Evolutionary conservation across 1,140 invertebrate genomes (phyloP), one percentile per base, ranked within the genome.

Genomic region (Halictus rubicundus): DNA sequence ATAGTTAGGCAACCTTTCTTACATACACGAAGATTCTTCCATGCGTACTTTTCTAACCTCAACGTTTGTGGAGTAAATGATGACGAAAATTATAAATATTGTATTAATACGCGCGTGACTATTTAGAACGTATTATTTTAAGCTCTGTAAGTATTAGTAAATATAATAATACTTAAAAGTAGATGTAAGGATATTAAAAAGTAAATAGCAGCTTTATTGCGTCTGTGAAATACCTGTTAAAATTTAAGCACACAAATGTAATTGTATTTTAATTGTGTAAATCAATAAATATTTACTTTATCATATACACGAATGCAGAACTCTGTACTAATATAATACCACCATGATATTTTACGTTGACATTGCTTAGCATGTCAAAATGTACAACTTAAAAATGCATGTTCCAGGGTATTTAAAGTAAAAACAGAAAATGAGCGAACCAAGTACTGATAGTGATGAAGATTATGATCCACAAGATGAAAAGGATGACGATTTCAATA

Each of bases 401-500:
- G 25, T 16, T 61, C 63, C 19, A 27, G 16, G 2, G 9, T 19
- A 0, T 37, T 1, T 23, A 7, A 46, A 46, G 16, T 0, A 72
- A 59, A 72, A 71, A 16, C n/a, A 2, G 27, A 21, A 66, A n/a
- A 81, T 81, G 78, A 85, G 78, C 7, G 78, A 52, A 25, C n/a
- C 19, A 10, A 89, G 74, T 63, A 59, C 85, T 52, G 8, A 16
- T 1, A 87, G 87, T 79, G 87, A 88, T 1, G 81, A 84, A n/a
- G 63, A 27, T 32, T 64, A 25, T 8, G 49, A 87, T 25, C 52
- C 70, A 23, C 64, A 73, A 21, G 77, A 86, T 21, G 60, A 73
- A 2, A 89, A 87, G 32, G 88, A 90, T 32, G 73, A 85, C 5
- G 86, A 90, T 79, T 90, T 89, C 54, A 83, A 87, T 10, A 69